Percentiles rank a stretch among this genome's conserved stretches.
phyloP scores from a whole-genome alignment of 2,113 vertebrate species.

The Calypte anna region DNA sequence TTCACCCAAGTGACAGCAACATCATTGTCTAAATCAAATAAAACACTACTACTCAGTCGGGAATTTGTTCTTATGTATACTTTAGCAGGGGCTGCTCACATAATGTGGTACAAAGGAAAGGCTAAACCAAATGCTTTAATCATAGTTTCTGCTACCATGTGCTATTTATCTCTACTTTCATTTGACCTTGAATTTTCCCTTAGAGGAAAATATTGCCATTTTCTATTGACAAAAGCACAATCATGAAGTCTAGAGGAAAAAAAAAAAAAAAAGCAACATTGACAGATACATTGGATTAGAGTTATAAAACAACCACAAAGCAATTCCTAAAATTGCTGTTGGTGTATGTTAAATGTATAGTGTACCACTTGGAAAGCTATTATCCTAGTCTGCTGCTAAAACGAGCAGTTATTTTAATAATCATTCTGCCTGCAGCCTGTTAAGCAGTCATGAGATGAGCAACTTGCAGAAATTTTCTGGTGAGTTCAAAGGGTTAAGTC shows the following conservation, averaged over 20 bases:
- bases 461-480: not conserved
- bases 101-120: not conserved
- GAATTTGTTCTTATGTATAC: not conserved
- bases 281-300: slow-evolving; percentile 16
- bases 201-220: not conserved
- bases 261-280: not conserved
- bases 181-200: slow-evolving; percentile 31
- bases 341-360: not conserved
- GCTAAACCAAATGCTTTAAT: not conserved
- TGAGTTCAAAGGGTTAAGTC: not conserved
- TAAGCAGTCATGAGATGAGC: not conserved
- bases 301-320: slow-evolving; percentile 27
- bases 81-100: not conserved
- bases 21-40: slow-evolving; percentile 9
- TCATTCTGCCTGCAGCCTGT: slow-evolving; percentile 38
- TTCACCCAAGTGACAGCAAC: not conserved
- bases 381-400: not conserved
- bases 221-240: slow-evolving; percentile 3
- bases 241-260: not conserved
- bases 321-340: slow-evolving; percentile 21
- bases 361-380: slow-evolving; percentile 26
- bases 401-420: not conserved
- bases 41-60: not conserved
- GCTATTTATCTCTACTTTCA: not conserved
- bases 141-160: not conserved